Base-by-base conservation (phyloP, 1,140 invertebrate genomes). In the Araneus ventricosus region DNA sequence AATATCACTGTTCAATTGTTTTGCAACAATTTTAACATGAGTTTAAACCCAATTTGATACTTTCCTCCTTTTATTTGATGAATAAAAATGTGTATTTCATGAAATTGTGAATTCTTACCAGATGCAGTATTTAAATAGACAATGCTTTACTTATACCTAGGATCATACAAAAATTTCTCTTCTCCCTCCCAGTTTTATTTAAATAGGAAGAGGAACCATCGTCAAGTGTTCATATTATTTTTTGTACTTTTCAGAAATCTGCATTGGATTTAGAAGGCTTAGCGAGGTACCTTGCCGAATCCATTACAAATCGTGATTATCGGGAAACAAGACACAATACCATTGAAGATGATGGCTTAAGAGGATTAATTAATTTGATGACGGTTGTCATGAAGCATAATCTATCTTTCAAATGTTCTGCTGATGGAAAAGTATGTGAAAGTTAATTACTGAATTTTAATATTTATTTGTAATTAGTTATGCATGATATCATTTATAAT, bases 351-450 rank as follows among this genome's bases (percentile, higher is more conserved):
- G 98, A 99, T 95, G 98, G 98, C 0, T 95, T 99, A 1, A 97
- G 98, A 90, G 98, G 98, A 0, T 95, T 99, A n/a, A 95, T 99
- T 0, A 98, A 98, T 95, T 96, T 99, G 0, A 96, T 97, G 87
- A 98, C 97, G 6, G 98, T 98, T 94, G 96, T 99, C 34, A 96
- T 99, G 94, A 98, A 98, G 95, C 98, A 99, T 95, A 97, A 97
- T 95, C 97, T 98, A 3, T 96, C 97, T 34, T 99, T 98, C 95
- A 99, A 99, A 95, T 97, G 97, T 41, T 97, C 97, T 22, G 96
- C 97, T 94, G 96, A 97, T 39, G 98, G 98, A 1, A 96, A 98
- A 94, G 97, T 93, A 90, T 67, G 59, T n/a, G 0, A 2, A 67
- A 27, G 27, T 20, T 75, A 20, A 30, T 34, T 75, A 75, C 20